phyloP scores from a whole-genome alignment of 2,797 vertebrate genomes.

The Chanos chanos region DNA sequence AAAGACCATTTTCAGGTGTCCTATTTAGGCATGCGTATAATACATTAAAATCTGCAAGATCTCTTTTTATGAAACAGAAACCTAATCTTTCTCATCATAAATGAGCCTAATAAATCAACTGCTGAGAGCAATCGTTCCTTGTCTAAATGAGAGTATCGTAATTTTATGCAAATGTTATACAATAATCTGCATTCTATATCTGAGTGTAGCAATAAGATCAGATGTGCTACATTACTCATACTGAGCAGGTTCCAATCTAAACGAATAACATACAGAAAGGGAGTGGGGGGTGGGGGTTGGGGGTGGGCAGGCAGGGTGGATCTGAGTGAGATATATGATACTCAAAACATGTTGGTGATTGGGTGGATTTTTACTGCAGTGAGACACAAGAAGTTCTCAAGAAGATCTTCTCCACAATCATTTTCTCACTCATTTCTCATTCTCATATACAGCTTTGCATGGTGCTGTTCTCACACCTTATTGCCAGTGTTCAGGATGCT shows the following conservation, averaged over 20 bases:
- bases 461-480: too few species aligned
- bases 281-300: neutral
- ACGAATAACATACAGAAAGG: slow-evolving; percentile 32
- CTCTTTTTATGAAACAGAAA: slow-evolving; percentile 23
- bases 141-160: slow-evolving; percentile 24
- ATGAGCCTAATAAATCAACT: slow-evolving; percentile 33
- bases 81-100: slow-evolving; percentile 25
- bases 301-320: too few species aligned
- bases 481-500: too few species aligned
- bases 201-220: slow-evolving; percentile 32
- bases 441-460: too few species aligned
- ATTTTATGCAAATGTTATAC: slow-evolving; percentile 44
- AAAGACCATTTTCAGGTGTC: slow-evolving; percentile 5
- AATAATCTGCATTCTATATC: slow-evolving; percentile 41
- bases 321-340: slow-evolving; percentile 15
- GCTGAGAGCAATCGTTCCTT: slow-evolving; percentile 5
- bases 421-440: too few species aligned
- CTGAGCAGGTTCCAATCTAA: slow-evolving; percentile 34
- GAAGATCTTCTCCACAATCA: too few species aligned
- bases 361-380: neutral
- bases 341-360: neutral
- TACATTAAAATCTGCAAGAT: slow-evolving; percentile 16
- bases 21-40: slow-evolving; percentile 14
- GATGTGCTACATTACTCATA: slow-evolving; percentile 42
- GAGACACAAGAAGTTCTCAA: too few species aligned